Evolutionary conservation across 2,113 vertebrate species (phyloP).

Genomic region (Mus pahari): DNA sequence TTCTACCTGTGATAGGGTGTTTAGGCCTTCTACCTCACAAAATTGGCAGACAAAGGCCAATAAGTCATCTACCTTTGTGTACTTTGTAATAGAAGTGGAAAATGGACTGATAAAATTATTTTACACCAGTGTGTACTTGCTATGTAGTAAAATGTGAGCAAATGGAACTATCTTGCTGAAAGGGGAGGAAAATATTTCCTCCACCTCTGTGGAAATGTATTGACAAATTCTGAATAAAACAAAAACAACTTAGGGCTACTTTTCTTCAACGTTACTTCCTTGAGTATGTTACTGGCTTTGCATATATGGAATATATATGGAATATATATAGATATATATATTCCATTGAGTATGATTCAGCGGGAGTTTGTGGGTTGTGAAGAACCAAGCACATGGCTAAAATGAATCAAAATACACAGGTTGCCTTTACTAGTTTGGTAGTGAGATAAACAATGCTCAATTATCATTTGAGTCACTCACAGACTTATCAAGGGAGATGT

Average conservation of each 20-base stretch:
- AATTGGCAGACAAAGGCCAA: neutral
- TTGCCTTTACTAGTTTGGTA: slow-evolving; percentile 75
- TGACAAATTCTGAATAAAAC: slow-evolving; percentile 70
- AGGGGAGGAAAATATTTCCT: slow-evolving; percentile 78
- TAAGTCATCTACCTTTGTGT: neutral
- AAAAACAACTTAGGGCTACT: neutral
- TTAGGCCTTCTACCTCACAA: neutral
- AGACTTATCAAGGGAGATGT: slow-evolving; percentile 57
- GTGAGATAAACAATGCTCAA: slow-evolving; percentile 71
- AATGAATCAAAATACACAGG: slow-evolving; percentile 69
- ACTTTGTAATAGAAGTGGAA: neutral
- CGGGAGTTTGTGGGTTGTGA: slow-evolving; percentile 64
- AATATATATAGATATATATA: neutral
- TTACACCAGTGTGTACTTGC: slow-evolving; percentile 79
- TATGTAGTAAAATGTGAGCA: slow-evolving; percentile 79
- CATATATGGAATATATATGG: neutral
- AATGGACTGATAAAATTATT: slow-evolving; percentile 47
- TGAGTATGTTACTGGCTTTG: slow-evolving; percentile 32
- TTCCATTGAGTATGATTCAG: slow-evolving; percentile 56
- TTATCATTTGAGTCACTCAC: slow-evolving; percentile 61
- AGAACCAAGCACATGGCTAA: slow-evolving; percentile 81
- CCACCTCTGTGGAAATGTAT: slow-evolving; percentile 69
- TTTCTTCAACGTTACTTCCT: slow-evolving; percentile 49
- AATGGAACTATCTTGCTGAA: slow-evolving; percentile 80
- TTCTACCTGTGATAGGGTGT: neutral